Evolutionary conservation across 2,797 vertebrate species (phyloP), one percentile per base, ranked within the genome.

Genomic region (Staurois parvus): DNA sequence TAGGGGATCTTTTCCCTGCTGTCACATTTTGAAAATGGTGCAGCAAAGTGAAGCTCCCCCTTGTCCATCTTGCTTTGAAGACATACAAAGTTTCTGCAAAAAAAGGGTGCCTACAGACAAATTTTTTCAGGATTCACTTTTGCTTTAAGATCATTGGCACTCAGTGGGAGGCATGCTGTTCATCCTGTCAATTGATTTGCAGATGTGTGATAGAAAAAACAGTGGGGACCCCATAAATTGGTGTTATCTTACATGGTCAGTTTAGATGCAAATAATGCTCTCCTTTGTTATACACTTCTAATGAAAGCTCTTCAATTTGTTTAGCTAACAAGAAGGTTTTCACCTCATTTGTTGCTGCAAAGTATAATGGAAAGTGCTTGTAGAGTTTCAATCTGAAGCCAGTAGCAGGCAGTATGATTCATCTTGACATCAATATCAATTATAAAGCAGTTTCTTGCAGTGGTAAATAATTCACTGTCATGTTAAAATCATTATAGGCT

Each of bases 351-450:
- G 45, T 78, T 59, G 75, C 66, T 73, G 76, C 19, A 66, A 34
- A 48, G 64, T 73, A 40, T 79, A 73, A 37, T 66, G 17, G 68
- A 67, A 66, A 26, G 28, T 40, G 48, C 52, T 28, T 2, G 29
- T 52, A 72, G 75, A 72, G 66, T 48, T 76, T 68, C 66, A 29
- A 56, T 56, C 37, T 70, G 17, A 72, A 56, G 48, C 75, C 13
- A 45, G 67, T 62, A 42, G 73, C 76, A 28, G 76, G 30, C 45
- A 40, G 30, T 73, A 84, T 79, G 76, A 84, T 79, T 84, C 83
- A 84, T 84, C 59, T 67, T 79, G 83, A 84, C 83, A 84, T 79
- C 83, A 66, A 79, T 84, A 84, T 79, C 76, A 79, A 79, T 84
- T 84, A 84, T 79, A 64, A 84, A 70, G 76, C 69, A 72, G 52